Conservation (phyloP, 2,888 invertebrate species). For the Cactoblastis cactorum region DNA sequence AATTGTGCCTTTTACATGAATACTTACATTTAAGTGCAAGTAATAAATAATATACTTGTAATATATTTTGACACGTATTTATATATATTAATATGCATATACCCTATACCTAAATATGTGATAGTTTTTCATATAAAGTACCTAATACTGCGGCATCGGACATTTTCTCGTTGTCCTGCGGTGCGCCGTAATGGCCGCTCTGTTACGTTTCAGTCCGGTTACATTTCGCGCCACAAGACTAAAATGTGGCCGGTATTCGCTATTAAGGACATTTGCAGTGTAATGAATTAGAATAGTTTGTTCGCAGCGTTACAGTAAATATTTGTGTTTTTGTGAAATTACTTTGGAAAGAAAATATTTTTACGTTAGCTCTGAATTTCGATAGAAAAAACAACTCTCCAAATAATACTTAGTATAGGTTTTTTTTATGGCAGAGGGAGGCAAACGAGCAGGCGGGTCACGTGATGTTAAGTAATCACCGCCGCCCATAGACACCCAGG, state of each 20-base stretch:
- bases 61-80: no score
- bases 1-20: no score
- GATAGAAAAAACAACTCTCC: background rate
- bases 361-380: background rate
- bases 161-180: conserved; percentile 9
- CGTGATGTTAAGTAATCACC: no score
- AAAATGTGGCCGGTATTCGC: conserved; percentile 2
- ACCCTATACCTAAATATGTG: background rate
- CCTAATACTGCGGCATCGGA: background rate
- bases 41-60: no score
- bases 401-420: no score
- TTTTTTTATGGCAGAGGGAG: no score
- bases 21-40: no score
- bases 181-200: background rate
- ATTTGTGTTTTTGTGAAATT: background rate
- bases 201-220: no score
- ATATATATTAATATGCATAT: no score
- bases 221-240: background rate
- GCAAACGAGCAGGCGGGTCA: no score
- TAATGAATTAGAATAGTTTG: conserved; percentile 8
- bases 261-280: conserved; percentile 8
- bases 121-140: background rate
- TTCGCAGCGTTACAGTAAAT: background rate
- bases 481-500: no score
- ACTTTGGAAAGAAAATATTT: background rate